Conservation (phyloP, 2,888 invertebrate species). For the Drosophila diplacantha region DNA sequence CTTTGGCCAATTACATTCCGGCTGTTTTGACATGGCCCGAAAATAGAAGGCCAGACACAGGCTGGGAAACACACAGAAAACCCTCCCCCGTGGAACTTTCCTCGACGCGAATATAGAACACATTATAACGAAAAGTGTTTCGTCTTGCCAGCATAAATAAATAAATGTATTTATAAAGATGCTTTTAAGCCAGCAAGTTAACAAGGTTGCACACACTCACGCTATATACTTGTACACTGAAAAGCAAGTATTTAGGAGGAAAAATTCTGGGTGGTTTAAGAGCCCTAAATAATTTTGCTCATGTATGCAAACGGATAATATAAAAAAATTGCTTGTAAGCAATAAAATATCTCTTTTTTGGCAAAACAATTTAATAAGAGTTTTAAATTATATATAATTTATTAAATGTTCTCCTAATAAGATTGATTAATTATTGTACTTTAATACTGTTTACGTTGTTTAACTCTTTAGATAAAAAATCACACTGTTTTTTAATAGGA, state of each 20-base stretch:
- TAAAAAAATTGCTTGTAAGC: not conserved
- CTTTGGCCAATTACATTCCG: conserved; percentile 56
- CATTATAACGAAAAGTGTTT: conserved; percentile 67
- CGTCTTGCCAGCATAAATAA: conserved; percentile 72
- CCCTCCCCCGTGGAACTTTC: conserved; percentile 17
- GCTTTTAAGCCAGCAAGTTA: conserved; percentile 72
- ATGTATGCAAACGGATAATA: not conserved
- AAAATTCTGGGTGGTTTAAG: too few relatives aligned
- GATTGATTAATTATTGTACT: not conserved
- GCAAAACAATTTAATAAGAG: not conserved
- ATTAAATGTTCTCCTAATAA: too few relatives aligned
- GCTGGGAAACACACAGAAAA: conserved; percentile 6
- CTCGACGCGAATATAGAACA: conserved; percentile 44
- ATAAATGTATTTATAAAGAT: conserved; percentile 71
- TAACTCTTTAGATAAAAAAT: not conserved
- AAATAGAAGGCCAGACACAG: conserved; percentile 11
- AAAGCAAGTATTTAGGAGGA: not conserved
- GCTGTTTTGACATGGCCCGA: conserved; percentile 68
- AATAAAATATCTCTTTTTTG: not conserved
- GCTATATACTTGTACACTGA: not conserved
- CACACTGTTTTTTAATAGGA: not conserved
- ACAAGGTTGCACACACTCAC: conserved; percentile 58
- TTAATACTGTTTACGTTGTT: not conserved
- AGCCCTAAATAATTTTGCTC: too few relatives aligned
- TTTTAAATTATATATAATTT: not conserved